phyloP scores from a whole-genome alignment of 2,797 vertebrate genomes.

The Cossypha polioptera region DNA sequence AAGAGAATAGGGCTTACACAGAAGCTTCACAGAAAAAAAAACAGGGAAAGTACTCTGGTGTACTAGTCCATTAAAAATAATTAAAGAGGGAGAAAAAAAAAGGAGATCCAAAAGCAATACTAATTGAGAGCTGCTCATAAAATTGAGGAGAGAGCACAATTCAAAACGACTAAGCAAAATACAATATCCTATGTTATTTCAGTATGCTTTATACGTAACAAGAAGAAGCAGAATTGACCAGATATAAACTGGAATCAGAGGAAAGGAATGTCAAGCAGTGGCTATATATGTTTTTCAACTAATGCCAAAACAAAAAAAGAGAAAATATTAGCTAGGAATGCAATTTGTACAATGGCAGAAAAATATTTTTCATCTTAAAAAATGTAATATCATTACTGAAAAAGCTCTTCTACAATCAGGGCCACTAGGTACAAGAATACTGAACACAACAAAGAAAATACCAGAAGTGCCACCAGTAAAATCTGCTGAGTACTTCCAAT shows the following conservation, averaged over 20 bases:
- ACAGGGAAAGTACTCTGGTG: not conserved
- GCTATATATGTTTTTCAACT: not conserved
- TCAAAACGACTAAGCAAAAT: not conserved
- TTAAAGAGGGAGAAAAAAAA: not conserved
- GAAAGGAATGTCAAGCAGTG: not conserved
- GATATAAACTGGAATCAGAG: not conserved
- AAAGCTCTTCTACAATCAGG: not conserved
- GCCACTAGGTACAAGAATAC: not conserved
- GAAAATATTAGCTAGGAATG: not conserved
- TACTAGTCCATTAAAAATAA: not conserved
- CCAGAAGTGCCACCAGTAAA: not conserved
- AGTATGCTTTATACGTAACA: not conserved
- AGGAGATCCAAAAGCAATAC: not conserved
- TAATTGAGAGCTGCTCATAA: not conserved
- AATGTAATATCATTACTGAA: not conserved
- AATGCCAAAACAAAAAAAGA: not conserved
- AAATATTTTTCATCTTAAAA: not conserved
- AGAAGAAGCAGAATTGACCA: not conserved
- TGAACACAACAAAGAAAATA: not conserved
- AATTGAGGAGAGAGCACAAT: not conserved
- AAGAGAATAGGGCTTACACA: not conserved
- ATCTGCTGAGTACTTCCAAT: not conserved
- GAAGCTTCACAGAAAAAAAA: not conserved
- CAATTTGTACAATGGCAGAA: not conserved
- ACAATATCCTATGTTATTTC: not conserved